Evolutionary conservation across 1,140 invertebrate species (phyloP), one percentile per base, ranked within the genome.

Genomic region (Kradibia gibbosae): DNA sequence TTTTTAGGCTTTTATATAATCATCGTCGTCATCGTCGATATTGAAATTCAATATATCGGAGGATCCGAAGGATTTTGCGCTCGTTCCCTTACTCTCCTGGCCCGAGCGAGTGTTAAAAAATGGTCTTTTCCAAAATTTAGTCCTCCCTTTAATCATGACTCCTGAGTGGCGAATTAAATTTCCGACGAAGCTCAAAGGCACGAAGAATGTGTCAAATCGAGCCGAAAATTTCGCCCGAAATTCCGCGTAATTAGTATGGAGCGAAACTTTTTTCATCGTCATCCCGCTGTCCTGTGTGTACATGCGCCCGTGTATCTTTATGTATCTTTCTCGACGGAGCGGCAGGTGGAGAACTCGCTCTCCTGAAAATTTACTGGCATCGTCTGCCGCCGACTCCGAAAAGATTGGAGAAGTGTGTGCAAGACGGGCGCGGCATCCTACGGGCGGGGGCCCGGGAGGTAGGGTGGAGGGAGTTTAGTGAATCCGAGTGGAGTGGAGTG

Each of bases 181-280:
- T 78, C 42, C 17, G 62, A 28, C 28, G 65, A 57, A 31, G 11
- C 7, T 53, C 55, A 13, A 42, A 48, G 1, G 71, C 55, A 20
- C 57, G 62, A 67, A 60, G 80, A 82, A 82, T 73, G 75, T 82
- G 80, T 82, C 80, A 78, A 82, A 81, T 76, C 80, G 75, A 78
- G 67, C 53, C 80, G 74, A 60, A 72, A 75, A 78, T 78, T 82
- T 82, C 80, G 67, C 55, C 31, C 65, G 80, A 78, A 73, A 82
- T 82, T 82, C 80, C 75, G 80, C 80, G 80, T 82, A 77, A 82
- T 82, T 82, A 82, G 74, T 82, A 78, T 78, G 80, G 80, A 82
- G 60, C 65, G 65, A 78, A 78, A 77, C 53, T 60, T 78, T 74
- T 82, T 82, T 78, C 75, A 48, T 77, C 74, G 17, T 34, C 57